phyloP scores from a whole-genome alignment of 1,140 invertebrate species.

The Papilio aristodemus region DNA sequence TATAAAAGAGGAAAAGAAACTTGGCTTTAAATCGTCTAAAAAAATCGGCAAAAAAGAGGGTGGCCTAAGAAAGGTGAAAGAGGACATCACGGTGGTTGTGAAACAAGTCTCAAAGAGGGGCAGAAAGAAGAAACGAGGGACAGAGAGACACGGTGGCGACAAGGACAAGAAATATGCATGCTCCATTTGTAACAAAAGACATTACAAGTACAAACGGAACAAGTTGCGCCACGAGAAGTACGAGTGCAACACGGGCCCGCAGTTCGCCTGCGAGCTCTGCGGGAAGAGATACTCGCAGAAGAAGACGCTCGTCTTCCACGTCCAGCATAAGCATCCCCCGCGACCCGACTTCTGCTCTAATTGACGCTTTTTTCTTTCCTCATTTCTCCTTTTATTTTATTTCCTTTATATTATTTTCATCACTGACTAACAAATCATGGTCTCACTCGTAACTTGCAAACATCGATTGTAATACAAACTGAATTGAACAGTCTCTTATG shows the following conservation, averaged over 20 bases:
- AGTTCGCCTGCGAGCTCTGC: constrained; percentile 75
- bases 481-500: constrained; percentile 3
- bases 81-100: constrained; percentile 36
- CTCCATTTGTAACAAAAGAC: constrained; percentile 69
- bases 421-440: constrained; percentile 34
- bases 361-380: constrained; percentile 28
- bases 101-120: constrained; percentile 43
- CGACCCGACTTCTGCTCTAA: constrained; percentile 23
- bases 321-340: constrained; percentile 67
- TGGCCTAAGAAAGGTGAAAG: constrained; percentile 47
- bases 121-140: constrained; percentile 24
- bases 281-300: constrained; percentile 70
- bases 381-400: constrained; percentile 34
- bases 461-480: constrained; percentile 63
- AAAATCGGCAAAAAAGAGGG: constrained; percentile 47
- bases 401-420: constrained; percentile 39
- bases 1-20: constrained; percentile 21
- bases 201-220: constrained; percentile 73
- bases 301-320: constrained; percentile 76
- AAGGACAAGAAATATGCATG: constrained; percentile 56
- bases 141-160: constrained; percentile 35
- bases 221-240: constrained; percentile 74
- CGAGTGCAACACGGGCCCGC: constrained; percentile 76
- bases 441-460: constrained; percentile 40
- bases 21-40: constrained; percentile 34